These are phyloP conservation scores for Drosophila falleni DNA, from an alignment of 2,888 invertebrate species.

Conservation along the genomic window DNA sequence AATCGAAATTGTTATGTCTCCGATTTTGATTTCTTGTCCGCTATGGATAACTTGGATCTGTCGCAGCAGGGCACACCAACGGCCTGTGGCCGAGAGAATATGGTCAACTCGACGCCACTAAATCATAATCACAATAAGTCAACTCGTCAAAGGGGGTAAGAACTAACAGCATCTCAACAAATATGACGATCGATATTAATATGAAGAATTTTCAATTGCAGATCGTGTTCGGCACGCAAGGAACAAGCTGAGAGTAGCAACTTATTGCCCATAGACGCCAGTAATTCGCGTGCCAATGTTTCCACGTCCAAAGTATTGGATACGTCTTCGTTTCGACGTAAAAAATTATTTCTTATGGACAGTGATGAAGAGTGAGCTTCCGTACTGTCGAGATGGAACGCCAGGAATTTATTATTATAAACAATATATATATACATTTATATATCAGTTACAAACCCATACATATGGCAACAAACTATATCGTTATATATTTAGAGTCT, in stretches of 20 bases:
- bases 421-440: slow-evolving; percentile 33
- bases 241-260: slow-evolving; percentile 20
- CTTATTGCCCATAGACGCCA: slow-evolving; percentile 15
- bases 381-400: slow-evolving; percentile 12
- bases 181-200: neutral
- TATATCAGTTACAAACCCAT: slow-evolving; percentile 62
- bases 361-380: slow-evolving; percentile 79
- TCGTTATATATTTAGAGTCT: slow-evolving; percentile 55
- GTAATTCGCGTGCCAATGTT: slow-evolving; percentile 28
- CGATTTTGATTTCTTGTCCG: slow-evolving; percentile 62
- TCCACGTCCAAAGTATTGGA: slow-evolving; percentile 67
- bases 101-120: slow-evolving; percentile 84
- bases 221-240: slow-evolving; percentile 41
- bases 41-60: slow-evolving; percentile 71
- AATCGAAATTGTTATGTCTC: slow-evolving; percentile 60
- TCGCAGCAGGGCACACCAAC: slow-evolving; percentile 77
- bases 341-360: slow-evolving; percentile 80
- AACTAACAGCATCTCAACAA: no score
- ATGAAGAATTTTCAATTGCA: slow-evolving; percentile 2
- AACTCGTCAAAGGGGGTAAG: slow-evolving; percentile 71
- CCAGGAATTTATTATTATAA: slow-evolving; percentile 57
- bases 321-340: slow-evolving; percentile 80
- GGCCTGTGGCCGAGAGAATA: slow-evolving; percentile 59
- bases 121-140: slow-evolving; percentile 80
- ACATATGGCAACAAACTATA: slow-evolving; percentile 67